phyloP scores from a whole-genome alignment of 2,113 vertebrate species.

The Micronycteris hirsuta region DNA sequence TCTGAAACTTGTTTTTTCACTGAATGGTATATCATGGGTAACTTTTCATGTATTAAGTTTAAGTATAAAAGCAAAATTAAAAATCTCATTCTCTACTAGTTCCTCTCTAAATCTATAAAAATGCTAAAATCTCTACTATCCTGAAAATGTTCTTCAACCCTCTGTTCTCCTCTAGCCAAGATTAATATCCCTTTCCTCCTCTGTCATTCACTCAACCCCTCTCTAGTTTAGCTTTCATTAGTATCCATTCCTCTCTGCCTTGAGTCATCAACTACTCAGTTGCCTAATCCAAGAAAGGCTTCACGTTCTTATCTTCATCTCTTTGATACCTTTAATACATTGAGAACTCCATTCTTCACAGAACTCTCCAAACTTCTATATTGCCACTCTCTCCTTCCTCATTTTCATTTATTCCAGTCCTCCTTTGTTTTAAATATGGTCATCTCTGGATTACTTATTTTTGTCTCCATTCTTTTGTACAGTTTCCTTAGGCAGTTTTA shows the following conservation, averaged over 20 bases:
- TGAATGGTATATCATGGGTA: not conserved
- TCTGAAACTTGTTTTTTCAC: not conserved
- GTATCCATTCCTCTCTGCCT: not conserved
- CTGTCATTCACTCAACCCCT: not conserved
- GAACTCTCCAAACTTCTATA: not conserved
- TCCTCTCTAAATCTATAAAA: not conserved
- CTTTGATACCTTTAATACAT: not conserved
- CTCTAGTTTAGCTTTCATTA: not conserved
- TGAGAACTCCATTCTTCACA: not conserved
- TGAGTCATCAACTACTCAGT: not conserved
- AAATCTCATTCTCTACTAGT: not conserved
- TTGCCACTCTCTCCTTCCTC: not conserved
- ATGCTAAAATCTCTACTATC: not conserved
- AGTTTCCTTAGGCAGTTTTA: constrained; percentile 5
- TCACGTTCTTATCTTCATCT: not conserved
- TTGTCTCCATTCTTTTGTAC: not conserved
- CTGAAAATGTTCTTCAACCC: not conserved
- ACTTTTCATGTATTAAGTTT: not conserved
- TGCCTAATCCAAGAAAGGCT: not conserved
- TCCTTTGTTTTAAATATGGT: not conserved
- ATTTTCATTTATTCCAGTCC: not conserved
- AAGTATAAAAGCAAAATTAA: not conserved
- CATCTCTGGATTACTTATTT: not conserved
- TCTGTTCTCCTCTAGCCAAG: not conserved
- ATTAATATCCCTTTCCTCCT: not conserved